phyloP scores from a whole-genome alignment of 2,113 vertebrate species.

The Neotragus pygmaeus region DNA sequence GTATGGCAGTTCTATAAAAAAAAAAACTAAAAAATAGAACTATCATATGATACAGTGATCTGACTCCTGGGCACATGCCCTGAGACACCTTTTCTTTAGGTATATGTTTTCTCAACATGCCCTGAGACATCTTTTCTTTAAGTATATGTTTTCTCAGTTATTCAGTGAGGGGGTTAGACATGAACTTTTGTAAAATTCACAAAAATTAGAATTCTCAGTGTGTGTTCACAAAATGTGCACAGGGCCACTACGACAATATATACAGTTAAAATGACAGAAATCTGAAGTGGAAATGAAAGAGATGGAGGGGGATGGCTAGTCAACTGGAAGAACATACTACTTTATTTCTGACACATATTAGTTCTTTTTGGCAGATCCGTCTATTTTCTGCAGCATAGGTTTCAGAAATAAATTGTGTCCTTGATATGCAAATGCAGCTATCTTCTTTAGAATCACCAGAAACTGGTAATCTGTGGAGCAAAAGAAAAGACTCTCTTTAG shows the following conservation, averaged over 20 bases:
- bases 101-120: no score
- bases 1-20: background rate
- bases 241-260: no score
- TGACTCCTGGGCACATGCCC: background rate
- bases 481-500: no score
- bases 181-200: background rate
- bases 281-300: background rate
- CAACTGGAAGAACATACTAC: background rate
- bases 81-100: no score
- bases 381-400: background rate
- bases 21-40: background rate
- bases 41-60: background rate
- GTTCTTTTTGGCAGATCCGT: slow-evolving; percentile 33
- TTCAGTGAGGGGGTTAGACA: background rate
- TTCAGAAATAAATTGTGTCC: no score
- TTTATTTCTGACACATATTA: background rate
- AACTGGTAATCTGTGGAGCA: no score
- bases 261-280: background rate
- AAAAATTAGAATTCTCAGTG: background rate
- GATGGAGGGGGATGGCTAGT: background rate
- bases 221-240: background rate
- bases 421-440: no score
- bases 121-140: no score
- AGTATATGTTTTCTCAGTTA: background rate
- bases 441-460: no score